phyloP scores from a whole-genome alignment of 2,888 invertebrate species.

The Apotomis capreana region DNA sequence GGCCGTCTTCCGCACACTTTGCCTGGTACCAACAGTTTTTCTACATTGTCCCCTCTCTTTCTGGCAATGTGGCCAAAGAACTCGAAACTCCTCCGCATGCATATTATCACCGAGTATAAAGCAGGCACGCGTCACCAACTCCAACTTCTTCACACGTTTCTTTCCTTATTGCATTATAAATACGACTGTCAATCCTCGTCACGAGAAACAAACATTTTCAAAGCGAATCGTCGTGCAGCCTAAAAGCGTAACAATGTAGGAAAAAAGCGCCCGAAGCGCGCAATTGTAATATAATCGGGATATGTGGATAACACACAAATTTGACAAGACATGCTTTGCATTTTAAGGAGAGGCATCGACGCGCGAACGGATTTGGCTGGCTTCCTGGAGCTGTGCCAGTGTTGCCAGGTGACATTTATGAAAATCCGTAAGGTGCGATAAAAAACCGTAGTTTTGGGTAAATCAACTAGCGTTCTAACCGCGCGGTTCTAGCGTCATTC shows the following conservation, averaged over 20 bases:
- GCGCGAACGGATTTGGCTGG: not conserved
- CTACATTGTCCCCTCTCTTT: too few species aligned
- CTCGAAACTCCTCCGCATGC: too few species aligned
- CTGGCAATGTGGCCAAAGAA: too few species aligned
- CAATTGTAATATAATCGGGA: conserved; percentile 34
- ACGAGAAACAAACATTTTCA: not conserved
- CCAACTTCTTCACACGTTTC: not conserved
- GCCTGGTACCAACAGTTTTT: too few species aligned
- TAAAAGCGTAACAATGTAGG: conserved; percentile 37
- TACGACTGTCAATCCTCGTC: not conserved
- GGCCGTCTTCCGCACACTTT: too few species aligned
- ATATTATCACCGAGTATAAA: too few species aligned
- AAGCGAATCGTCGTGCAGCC: not conserved
- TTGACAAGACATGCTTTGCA: conserved; percentile 41
- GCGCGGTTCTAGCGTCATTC: too few species aligned
- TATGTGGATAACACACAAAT: conserved; percentile 25
- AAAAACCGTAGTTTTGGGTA: too few species aligned
- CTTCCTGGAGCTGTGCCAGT: not conserved
- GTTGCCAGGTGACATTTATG: too few species aligned
- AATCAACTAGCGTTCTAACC: too few species aligned
- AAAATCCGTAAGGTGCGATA: too few species aligned
- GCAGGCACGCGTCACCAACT: not conserved
- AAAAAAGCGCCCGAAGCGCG: conserved; percentile 9
- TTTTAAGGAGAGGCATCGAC: conserved; percentile 24
- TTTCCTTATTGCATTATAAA: not conserved